A percentile compares a stretch with the other conserved stretches of the same genome.
Evolutionary conservation across 1,140 invertebrate species (phyloP).

Genomic region (Drepana arcuata): DNA sequence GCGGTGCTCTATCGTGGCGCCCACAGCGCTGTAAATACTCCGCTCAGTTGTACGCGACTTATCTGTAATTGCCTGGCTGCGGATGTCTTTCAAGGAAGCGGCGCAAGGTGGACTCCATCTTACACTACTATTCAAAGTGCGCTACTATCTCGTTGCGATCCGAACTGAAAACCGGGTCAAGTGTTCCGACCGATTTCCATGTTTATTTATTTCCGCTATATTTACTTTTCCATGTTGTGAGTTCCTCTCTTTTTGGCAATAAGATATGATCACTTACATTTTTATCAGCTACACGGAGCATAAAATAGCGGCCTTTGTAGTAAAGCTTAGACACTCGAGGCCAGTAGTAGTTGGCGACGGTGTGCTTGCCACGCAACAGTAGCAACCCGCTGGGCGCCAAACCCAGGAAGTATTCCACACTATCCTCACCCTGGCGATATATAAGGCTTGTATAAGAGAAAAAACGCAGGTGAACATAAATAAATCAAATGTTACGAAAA

Average conservation of each 20-base stretch:
- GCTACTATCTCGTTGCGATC: constrained; percentile 41
- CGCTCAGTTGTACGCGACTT: constrained; percentile 57
- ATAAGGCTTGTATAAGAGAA: no score
- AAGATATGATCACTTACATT: constrained; percentile 78
- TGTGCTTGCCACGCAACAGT: constrained; percentile 94
- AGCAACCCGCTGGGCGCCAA: constrained; percentile 97
- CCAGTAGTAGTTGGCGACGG: constrained; percentile 99
- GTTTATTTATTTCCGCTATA: constrained; percentile 24
- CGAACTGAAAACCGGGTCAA: constrained; percentile 47
- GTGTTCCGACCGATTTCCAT: constrained; percentile 29
- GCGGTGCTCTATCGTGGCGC: constrained; percentile 32
- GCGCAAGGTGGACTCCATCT: constrained; percentile 54
- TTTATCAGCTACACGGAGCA: constrained; percentile 95
- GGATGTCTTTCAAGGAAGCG: constrained; percentile 65
- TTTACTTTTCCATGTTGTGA: background rate
- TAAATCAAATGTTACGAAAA: no score
- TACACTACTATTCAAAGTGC: constrained; percentile 42
- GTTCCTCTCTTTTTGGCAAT: background rate
- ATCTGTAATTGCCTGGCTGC: constrained; percentile 67
- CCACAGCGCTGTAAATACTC: constrained; percentile 55
- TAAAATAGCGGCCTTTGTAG: constrained; percentile 96
- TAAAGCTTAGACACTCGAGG: constrained; percentile 96
- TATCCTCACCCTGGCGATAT: constrained; percentile 95
- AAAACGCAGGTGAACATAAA: no score
- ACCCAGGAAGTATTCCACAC: constrained; percentile 96